Conservation (phyloP, 2,888 invertebrate genomes). For the Mechanitis mazaeus region DNA sequence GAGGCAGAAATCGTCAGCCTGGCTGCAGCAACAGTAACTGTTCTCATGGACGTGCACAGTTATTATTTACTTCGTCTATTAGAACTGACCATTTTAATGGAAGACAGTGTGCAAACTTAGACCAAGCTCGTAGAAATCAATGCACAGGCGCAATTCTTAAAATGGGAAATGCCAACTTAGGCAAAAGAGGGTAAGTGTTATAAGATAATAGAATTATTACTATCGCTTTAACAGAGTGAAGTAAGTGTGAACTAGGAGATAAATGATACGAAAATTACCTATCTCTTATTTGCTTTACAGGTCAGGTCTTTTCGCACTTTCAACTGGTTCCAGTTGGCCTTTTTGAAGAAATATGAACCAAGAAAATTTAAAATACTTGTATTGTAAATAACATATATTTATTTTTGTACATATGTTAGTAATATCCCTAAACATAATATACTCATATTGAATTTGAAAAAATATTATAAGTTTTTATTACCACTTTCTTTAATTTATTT, state of each 20-base stretch:
- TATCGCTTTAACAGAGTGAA: too few relatives aligned
- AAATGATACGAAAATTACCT: neutral
- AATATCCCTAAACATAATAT: too few relatives aligned
- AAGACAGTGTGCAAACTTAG: slow-evolving; percentile 28
- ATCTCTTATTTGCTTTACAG: slow-evolving; percentile 28
- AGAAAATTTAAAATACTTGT: neutral
- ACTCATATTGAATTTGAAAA: too few relatives aligned
- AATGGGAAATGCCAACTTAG: slow-evolving; percentile 19
- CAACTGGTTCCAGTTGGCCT: slow-evolving; percentile 31
- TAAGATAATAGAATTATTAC: too few relatives aligned
- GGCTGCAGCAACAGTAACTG: slow-evolving; percentile 36
- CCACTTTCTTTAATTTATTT: too few relatives aligned
- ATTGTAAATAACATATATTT: too few relatives aligned
- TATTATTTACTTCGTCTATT: slow-evolving; percentile 36
- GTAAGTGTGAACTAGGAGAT: too few relatives aligned
- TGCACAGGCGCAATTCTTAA: slow-evolving; percentile 17
- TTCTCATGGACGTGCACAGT: slow-evolving; percentile 36
- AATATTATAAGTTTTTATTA: too few relatives aligned
- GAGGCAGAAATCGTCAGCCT: slow-evolving; percentile 39
- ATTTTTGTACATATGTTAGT: too few relatives aligned
- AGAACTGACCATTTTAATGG: slow-evolving; percentile 33
- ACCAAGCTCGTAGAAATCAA: slow-evolving; percentile 22
- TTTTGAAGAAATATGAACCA: slow-evolving; percentile 19
- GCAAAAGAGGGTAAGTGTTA: slow-evolving; percentile 14
- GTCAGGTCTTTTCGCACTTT: slow-evolving; percentile 33